These are phyloP conservation scores for Cremastinae sp. DNA, from an alignment of 2,888 invertebrate species.

Conservation along the genomic window DNA sequence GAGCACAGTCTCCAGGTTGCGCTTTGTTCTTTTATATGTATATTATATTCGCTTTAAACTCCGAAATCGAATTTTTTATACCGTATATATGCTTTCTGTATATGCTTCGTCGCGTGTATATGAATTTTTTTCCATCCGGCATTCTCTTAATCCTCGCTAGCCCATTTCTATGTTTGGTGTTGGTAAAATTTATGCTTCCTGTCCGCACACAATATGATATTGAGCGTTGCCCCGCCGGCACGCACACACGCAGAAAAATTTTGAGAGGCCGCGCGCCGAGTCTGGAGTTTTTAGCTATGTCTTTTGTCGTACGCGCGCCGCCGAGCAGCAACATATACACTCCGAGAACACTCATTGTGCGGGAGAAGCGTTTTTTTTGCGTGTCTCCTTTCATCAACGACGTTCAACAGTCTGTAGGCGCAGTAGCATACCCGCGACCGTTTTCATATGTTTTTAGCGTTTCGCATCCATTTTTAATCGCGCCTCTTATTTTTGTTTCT, in stretches of 20 bases:
- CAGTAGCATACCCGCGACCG: slow-evolving; percentile 9
- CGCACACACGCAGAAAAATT: slow-evolving; percentile 45
- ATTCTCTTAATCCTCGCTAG: slow-evolving; percentile 41
- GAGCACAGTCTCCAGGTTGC: no score
- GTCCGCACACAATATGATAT: slow-evolving; percentile 68
- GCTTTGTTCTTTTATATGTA: no score
- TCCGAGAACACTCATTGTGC: slow-evolving; percentile 29
- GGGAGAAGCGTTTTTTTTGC: slow-evolving; percentile 8
- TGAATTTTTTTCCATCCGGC: neutral
- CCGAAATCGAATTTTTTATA: neutral
- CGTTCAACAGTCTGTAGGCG: slow-evolving; percentile 2
- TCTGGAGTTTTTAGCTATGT: neutral
- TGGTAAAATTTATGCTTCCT: slow-evolving; percentile 79
- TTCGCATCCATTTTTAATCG: no score
- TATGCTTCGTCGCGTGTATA: no score
- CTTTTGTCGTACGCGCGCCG: neutral
- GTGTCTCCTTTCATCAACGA: slow-evolving; percentile 7
- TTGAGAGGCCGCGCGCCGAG: slow-evolving; percentile 12
- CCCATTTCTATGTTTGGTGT: slow-evolving; percentile 73
- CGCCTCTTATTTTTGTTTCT: neutral
- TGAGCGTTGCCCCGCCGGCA: slow-evolving; percentile 44
- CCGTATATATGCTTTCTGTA: slow-evolving; percentile 17
- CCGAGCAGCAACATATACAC: no score
- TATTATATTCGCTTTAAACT: neutral
- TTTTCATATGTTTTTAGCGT: no score